Percentiles rank a stretch among this genome's conserved stretches.
Evolutionary conservation across 2,113 vertebrate species (phyloP).

Genomic region (Halcyon malimbica): DNA sequence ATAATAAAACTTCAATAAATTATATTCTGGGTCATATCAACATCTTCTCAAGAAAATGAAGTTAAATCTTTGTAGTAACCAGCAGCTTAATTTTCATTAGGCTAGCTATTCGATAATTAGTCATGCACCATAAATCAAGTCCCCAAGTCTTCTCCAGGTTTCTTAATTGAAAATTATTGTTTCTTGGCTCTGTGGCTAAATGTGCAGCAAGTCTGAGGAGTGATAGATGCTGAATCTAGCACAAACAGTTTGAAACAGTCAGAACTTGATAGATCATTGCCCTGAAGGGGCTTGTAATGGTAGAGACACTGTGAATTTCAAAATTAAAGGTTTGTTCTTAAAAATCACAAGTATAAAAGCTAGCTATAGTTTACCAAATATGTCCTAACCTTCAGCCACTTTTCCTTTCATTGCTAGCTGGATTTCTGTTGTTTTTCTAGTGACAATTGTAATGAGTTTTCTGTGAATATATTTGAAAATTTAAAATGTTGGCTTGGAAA

Average conservation of each 20-base stretch:
- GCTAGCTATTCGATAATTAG: slow-evolving; percentile 90
- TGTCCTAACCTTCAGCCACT: slow-evolving; percentile 25
- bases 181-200: slow-evolving; percentile 85
- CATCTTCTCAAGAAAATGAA: slow-evolving; percentile 84
- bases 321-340: slow-evolving; percentile 83
- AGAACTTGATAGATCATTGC: slow-evolving; percentile 94
- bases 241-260: slow-evolving; percentile 96
- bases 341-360: slow-evolving; percentile 68
- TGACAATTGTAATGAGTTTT: neutral
- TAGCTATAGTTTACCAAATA: slow-evolving; percentile 50
- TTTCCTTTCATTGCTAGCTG: slow-evolving; percentile 29
- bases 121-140: slow-evolving; percentile 97
- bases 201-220: slow-evolving; percentile 83
- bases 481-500: slow-evolving; percentile 23
- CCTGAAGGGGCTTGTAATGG: slow-evolving; percentile 83
- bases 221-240: slow-evolving; percentile 93
- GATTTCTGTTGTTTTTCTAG: slow-evolving; percentile 3
- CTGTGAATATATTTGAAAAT: slow-evolving; percentile 28
- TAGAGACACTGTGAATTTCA: slow-evolving; percentile 84
- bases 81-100: slow-evolving; percentile 90
- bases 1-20: slow-evolving; percentile 70
- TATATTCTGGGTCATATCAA: slow-evolving; percentile 74
- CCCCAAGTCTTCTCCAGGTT: slow-evolving; percentile 88
- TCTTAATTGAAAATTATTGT: slow-evolving; percentile 97
- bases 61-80: slow-evolving; percentile 86